Evolutionary conservation across 1,140 invertebrate species (phyloP), one percentile per base, ranked within the genome.

Genomic region (Batillaria attramentaria): DNA sequence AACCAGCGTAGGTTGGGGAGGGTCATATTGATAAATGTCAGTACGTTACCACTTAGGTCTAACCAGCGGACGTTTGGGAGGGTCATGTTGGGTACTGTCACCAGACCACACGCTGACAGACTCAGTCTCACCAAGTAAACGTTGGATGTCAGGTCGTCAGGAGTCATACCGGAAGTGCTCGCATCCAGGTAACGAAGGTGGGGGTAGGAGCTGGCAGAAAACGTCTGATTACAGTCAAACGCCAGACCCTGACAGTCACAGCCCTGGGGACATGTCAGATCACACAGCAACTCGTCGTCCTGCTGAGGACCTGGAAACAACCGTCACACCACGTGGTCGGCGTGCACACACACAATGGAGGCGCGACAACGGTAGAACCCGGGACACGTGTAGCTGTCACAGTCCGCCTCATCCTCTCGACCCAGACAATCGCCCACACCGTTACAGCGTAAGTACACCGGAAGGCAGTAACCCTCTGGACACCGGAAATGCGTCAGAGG

Each of bases 241-340:
- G 68, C 77, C 46, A 72, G 68, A 24, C 69, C 37, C 42, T 43
- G 33, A 39, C 77, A 72, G 20, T 43, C 42, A 33, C 77, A 78
- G 35, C 65, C 60, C 42, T 72, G 2, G 62, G n/a, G 69, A 70
- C 57, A 62, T 0, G 57, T n/a, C 57, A 62, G 24, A 1, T 62
- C 28, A 62, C 77, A 78, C 16, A 78, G 42, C 13, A 41, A 39
- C 54, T 78, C 77, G 50, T 78, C 77, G 39, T 78, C 77, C 33
- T 78, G 77, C 13, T 78, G 6, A 10, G 77, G 77, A 68, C 77
- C 70, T 28, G 70, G 77, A 54, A 70, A 78, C 10, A 50, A 13
- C 20, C 69, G 46, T 46, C 72, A 66, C 41, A 66, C 70, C 13
- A 78, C 31, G 69, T 78, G 66, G 2, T 69, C 35, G 37, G 54